These are phyloP conservation scores for Coregonus sp. DNA, from an alignment of 2,797 vertebrate species.

Conservation along the genomic window DNA sequence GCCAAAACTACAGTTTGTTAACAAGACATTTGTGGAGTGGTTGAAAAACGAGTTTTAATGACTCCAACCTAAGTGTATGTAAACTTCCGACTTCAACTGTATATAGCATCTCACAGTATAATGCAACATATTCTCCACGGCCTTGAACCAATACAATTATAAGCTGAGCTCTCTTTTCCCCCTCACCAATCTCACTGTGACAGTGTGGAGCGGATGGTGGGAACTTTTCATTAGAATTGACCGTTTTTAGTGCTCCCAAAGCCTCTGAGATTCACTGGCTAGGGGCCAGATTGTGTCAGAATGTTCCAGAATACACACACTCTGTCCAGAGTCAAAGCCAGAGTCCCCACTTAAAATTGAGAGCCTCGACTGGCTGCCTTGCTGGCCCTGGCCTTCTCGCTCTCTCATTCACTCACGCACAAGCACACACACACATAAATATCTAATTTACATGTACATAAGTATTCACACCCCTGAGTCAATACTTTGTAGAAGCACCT, in stretches of 20 bases:
- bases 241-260: constrained; percentile 16
- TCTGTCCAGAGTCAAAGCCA: background rate
- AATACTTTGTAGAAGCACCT: too few relatives aligned
- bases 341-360: background rate
- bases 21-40: too few relatives aligned
- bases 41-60: too few relatives aligned
- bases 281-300: constrained; percentile 33
- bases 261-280: constrained; percentile 22
- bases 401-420: too few relatives aligned
- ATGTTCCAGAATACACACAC: constrained; percentile 31
- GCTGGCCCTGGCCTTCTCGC: background rate
- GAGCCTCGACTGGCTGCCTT: background rate
- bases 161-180: constrained; percentile 33
- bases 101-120: background rate
- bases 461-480: too few relatives aligned
- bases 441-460: too few relatives aligned
- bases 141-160: constrained; percentile 7
- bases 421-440: background rate
- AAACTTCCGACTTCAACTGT: too few relatives aligned
- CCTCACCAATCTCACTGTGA: constrained; percentile 29
- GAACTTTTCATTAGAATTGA: constrained; percentile 48
- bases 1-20: too few relatives aligned
- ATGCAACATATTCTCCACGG: background rate
- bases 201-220: constrained; percentile 22
- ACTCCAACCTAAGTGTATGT: too few relatives aligned